Base-by-base conservation (phyloP, 2,797 vertebrate species). In the Mastacembelus armatus region DNA sequence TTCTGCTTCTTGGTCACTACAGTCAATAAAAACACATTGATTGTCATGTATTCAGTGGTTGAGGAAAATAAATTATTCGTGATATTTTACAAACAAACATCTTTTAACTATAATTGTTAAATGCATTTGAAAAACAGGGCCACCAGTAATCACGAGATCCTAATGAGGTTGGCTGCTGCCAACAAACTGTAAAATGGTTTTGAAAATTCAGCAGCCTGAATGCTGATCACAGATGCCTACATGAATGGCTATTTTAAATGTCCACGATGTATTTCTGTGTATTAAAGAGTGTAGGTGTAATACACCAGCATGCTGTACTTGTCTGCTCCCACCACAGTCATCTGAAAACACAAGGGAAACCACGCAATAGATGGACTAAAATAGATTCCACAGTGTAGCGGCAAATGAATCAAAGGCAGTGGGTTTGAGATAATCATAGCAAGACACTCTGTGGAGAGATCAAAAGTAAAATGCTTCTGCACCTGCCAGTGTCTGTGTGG, bases 401-500 rank as follows among this genome's bases (percentile, higher is more conserved):
- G 70, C 67, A 70, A 83, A 90, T 82, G 81, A 92, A 90, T 92
- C 87, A 92, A 91, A 91, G 90, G 77, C 78, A 81, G 75, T 18
- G 68, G 81, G 80, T 52, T 50, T 69, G 78, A 79, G 77, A 75
- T 87, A 80, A 90, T 87, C 81, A 80, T 18, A 76, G 78, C 61
- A 32, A 79, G 69, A 86, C 81, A 84, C 83, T 89, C 79, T 45
- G 80, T 59, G 74, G 79, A 76, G 67, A 92, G 88, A 94, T 94
- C 92, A 94, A 94, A 94, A 90, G 90, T 91, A 59, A 71, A 80
- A 56, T 70, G 68, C 70, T 66, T 81, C 77, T 81, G 88, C 92
- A 94, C 91, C 93, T 94, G 93, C 87, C 77, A 35, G 68, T 26
- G 57, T 39, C 15, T 70, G 56, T 60, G 61, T 27, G 32, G 27